Conservation (phyloP, 1,140 invertebrate species). For the Drosophila rufa region DNA sequence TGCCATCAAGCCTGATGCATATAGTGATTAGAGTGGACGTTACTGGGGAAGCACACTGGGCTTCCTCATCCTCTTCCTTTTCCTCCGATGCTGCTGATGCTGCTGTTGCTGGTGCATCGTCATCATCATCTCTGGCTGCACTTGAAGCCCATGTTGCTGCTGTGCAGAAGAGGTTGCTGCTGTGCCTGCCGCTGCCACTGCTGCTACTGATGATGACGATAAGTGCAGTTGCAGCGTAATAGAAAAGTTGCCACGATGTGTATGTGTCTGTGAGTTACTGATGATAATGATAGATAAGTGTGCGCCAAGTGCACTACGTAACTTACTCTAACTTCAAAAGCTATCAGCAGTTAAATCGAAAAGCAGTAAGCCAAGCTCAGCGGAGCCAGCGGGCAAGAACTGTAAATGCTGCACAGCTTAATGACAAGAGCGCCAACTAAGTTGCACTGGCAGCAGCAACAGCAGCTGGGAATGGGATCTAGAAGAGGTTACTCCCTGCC, state of each 20-base stretch:
- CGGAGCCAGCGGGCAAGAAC: conserved; percentile 75
- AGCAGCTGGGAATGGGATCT: conserved; percentile 21
- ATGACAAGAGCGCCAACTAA: conserved; percentile 77
- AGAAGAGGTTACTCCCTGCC: conserved; percentile 12
- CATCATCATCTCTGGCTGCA: conserved; percentile 36
- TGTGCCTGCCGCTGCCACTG: conserved; percentile 12
- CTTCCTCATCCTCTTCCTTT: conserved; percentile 19
- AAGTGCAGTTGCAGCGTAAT: conserved; percentile 80
- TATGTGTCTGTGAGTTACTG: conserved; percentile 51
- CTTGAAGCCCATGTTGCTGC: conserved; percentile 35
- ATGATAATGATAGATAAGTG: conserved; percentile 84
- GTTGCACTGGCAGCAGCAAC: conserved; percentile 43
- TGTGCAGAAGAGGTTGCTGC: conserved; percentile 28
- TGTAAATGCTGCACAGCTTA: conserved; percentile 77
- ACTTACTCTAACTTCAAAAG: conserved; percentile 81
- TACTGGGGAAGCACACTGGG: conserved; percentile 33
- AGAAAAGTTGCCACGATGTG: conserved; percentile 74
- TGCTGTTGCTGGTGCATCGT: conserved; percentile 29
- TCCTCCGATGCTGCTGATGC: conserved; percentile 4
- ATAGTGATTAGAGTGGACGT: conserved; percentile 82
- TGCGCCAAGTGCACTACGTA: conserved; percentile 81
- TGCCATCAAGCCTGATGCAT: conserved; percentile 81
- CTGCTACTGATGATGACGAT: conserved; percentile 75
- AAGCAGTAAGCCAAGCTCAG: conserved; percentile 69
- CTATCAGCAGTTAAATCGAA: conserved; percentile 84